Conservation (phyloP, 2,888 invertebrate genomes). For the Epistrophe eligans region DNA sequence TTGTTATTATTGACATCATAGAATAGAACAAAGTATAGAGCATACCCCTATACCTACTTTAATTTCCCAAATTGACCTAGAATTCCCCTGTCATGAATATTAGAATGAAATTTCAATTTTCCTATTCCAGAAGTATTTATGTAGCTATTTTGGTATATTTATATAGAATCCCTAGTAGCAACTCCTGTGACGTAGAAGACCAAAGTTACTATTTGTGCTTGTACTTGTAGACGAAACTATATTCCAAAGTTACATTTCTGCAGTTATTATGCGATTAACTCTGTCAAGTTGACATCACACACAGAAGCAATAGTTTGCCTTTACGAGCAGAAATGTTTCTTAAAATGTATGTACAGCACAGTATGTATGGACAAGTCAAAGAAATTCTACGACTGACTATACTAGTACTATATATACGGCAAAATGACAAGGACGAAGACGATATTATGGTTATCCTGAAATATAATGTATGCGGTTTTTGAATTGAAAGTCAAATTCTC, state of each 20-base stretch:
- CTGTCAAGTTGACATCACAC: slow-evolving; percentile 59
- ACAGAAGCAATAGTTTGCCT: slow-evolving; percentile 38
- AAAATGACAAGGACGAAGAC: not conserved
- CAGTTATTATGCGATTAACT: slow-evolving; percentile 70
- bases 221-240: slow-evolving; percentile 6
- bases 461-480: slow-evolving; percentile 18
- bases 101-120: slow-evolving; percentile 59
- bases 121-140: no score
- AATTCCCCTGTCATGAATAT: slow-evolving; percentile 58
- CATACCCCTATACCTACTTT: not conserved
- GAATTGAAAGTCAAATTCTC: slow-evolving; percentile 44
- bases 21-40: not conserved
- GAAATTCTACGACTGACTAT: not conserved
- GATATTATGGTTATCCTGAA: not conserved
- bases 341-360: not conserved
- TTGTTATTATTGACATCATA: not conserved
- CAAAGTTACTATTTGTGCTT: not conserved
- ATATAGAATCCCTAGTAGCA: no score
- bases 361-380: not conserved
- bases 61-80: slow-evolving; percentile 48
- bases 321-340: slow-evolving; percentile 3
- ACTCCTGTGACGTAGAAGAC: not conserved
- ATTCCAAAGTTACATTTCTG: slow-evolving; percentile 52
- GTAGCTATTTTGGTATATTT: no score
- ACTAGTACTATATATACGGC: not conserved